Percentiles rank a stretch among this genome's conserved stretches.
phyloP scores from a whole-genome alignment of 2,888 invertebrate species.

The Ctena decussata region DNA sequence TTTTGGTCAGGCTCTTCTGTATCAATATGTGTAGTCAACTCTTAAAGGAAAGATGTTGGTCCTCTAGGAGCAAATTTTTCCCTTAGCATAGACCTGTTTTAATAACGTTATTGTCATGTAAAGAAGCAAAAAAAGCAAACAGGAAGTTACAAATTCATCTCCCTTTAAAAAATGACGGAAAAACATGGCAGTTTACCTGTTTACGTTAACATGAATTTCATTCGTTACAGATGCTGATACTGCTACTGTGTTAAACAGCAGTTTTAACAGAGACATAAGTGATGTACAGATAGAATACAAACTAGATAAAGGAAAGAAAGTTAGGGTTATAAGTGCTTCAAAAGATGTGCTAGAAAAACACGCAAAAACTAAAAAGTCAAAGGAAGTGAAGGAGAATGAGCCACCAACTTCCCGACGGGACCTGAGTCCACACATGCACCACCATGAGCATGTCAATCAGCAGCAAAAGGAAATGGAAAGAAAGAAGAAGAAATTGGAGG shows the following conservation, averaged over 20 bases:
- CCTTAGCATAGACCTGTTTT: too few relatives aligned
- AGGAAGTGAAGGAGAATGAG: conserved; percentile 22
- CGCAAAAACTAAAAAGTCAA: conserved; percentile 30
- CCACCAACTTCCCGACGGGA: conserved; percentile 38
- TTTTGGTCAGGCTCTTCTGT: too few relatives aligned
- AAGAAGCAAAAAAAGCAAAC: too few relatives aligned
- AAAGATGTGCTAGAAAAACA: conserved; percentile 58
- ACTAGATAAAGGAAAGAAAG: conserved; percentile 72
- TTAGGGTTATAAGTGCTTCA: conserved; percentile 77
- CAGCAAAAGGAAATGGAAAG: conserved; percentile 32
- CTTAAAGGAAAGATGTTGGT: too few relatives aligned
- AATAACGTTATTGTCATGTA: too few relatives aligned
- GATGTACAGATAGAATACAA: conserved; percentile 78
- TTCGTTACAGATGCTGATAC: conserved; percentile 44
- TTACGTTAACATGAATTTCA: too few relatives aligned
- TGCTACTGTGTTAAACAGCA: conserved; percentile 34
- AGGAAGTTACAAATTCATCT: too few relatives aligned
- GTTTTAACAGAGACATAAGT: conserved; percentile 66
- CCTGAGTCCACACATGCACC: conserved; percentile 51
- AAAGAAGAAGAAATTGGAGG: conserved; percentile 51
- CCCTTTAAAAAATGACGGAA: too few relatives aligned
- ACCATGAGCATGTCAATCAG: conserved; percentile 41
- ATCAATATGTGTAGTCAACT: too few relatives aligned
- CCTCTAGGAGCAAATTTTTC: too few relatives aligned
- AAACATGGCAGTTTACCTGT: too few relatives aligned